Percentiles rank a stretch among this genome's conserved stretches.
Conservation (phyloP, 2,113 vertebrate species). For the Helogale parvula region DNA sequence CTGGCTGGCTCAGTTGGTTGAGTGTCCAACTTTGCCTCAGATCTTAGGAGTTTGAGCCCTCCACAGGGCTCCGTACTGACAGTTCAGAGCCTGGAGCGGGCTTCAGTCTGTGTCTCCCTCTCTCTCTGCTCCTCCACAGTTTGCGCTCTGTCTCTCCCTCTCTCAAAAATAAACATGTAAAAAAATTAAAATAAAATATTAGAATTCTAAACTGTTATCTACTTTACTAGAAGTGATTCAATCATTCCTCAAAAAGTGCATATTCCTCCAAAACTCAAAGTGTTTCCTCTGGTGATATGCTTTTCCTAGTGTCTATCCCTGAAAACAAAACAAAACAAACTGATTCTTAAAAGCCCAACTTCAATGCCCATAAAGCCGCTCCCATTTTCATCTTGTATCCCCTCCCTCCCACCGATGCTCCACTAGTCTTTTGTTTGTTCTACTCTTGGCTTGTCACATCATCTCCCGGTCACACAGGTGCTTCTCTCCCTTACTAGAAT, state of each 20-base stretch:
- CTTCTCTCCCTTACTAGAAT: not conserved
- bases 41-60: too few species aligned
- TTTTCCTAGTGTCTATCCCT: not conserved
- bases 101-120: too few species aligned
- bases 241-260: not conserved
- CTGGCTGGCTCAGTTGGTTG: too few species aligned
- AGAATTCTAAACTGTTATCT: not conserved
- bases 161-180: too few species aligned
- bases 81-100: too few species aligned
- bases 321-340: not conserved
- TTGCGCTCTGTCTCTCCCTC: too few species aligned
- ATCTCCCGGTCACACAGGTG: not conserved
- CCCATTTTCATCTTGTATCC: not conserved
- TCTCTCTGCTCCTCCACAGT: too few species aligned
- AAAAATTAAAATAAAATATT: not conserved
- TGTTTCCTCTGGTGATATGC: not conserved
- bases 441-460: not conserved
- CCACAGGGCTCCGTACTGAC: too few species aligned
- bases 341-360: not conserved
- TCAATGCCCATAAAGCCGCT: not conserved
- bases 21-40: too few species aligned
- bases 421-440: not conserved
- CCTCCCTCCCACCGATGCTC: too few species aligned
- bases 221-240: not conserved
- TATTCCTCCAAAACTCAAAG: not conserved